Conservation (phyloP, 1,140 invertebrate species). For the Eurosta solidaginis region DNA sequence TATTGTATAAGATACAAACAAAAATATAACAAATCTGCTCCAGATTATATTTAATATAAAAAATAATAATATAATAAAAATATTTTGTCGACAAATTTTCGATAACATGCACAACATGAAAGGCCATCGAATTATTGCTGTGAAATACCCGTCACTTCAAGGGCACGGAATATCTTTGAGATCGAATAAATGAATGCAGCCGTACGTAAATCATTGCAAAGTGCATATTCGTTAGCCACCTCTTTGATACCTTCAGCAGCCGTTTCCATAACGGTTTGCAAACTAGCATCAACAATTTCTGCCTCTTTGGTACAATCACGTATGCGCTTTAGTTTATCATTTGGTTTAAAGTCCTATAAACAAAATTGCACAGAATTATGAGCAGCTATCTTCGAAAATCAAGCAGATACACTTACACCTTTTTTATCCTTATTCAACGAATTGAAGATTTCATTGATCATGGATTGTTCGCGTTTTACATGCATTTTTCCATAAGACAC, state of each 20-base stretch:
- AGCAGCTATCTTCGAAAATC: not conserved
- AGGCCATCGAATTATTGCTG: slow-evolving; percentile 21
- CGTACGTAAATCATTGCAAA: slow-evolving; percentile 80
- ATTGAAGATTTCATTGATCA: slow-evolving; percentile 45
- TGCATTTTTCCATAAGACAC: slow-evolving; percentile 85
- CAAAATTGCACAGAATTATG: not conserved
- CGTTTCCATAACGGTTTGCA: slow-evolving; percentile 82
- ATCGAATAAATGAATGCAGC: slow-evolving; percentile 84
- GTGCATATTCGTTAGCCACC: slow-evolving; percentile 71
- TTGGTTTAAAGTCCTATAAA: slow-evolving; percentile 47
- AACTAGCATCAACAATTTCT: slow-evolving; percentile 81
- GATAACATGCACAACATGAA: no score
- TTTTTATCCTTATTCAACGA: slow-evolving; percentile 47
- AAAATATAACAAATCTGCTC: no score
- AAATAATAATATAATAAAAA: no score
- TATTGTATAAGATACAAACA: no score
- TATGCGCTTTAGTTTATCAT: slow-evolving; percentile 66
- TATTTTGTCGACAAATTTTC: no score
- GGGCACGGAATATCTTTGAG: slow-evolving; percentile 82
- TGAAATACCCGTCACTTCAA: slow-evolving; percentile 71
- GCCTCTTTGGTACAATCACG: slow-evolving; percentile 69
- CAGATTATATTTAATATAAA: no score
- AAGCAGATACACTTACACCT: not conserved
- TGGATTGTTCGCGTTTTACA: slow-evolving; percentile 61
- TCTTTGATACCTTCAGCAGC: slow-evolving; percentile 71